Conservation (phyloP, 2,888 invertebrate species). For the Leptinotarsa tumamoca region DNA sequence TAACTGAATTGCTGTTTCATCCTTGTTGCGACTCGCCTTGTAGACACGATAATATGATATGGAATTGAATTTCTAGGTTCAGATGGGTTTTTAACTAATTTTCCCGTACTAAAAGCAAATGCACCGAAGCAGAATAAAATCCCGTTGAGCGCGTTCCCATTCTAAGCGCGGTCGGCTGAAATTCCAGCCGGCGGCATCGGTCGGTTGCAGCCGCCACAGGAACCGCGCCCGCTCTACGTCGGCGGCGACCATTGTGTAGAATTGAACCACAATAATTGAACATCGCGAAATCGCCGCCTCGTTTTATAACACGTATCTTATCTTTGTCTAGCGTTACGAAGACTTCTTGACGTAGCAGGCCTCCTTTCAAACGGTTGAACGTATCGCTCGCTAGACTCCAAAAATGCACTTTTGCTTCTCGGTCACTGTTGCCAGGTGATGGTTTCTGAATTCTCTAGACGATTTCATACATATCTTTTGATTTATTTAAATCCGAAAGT, state of each 20-base stretch:
- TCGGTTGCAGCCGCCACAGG: neutral
- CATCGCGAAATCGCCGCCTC: neutral
- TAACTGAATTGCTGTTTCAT: no score
- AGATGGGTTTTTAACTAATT: no score
- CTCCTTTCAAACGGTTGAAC: neutral
- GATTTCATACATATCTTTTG: no score
- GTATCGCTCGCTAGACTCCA: conserved; percentile 27
- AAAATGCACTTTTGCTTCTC: conserved; percentile 42
- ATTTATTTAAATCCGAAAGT: no score
- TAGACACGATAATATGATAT: no score
- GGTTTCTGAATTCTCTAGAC: no score
- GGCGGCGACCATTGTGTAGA: neutral
- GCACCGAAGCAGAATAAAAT: conserved; percentile 6
- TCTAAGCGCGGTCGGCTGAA: conserved; percentile 2
- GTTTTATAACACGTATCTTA: no score
- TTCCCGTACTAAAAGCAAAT: neutral
- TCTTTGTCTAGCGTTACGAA: no score
- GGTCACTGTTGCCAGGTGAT: neutral
- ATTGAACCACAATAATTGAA: neutral
- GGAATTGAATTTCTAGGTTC: no score
- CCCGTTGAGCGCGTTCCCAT: neutral
- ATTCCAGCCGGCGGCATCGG: neutral
- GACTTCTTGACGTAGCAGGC: no score
- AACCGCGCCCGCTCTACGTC: neutral
- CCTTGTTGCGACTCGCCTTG: no score